phyloP scores from a whole-genome alignment of 2,888 invertebrate species.

The Halictus quadricinctus region DNA sequence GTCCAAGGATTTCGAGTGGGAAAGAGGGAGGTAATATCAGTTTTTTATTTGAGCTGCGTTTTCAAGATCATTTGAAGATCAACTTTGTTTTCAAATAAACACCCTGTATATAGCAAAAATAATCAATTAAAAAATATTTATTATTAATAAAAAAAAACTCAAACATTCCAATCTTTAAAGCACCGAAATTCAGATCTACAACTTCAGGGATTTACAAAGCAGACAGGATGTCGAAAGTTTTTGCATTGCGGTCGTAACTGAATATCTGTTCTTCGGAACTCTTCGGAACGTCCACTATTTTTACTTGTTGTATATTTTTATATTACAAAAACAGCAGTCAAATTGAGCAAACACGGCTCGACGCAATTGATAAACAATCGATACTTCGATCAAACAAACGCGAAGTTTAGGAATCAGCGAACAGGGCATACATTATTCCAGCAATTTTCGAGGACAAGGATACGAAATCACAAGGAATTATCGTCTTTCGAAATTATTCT shows the following conservation, averaged over 20 bases:
- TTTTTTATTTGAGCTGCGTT: too few species aligned
- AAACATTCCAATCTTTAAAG: neutral
- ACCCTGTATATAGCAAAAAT: neutral
- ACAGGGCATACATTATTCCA: neutral
- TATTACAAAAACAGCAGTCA: neutral
- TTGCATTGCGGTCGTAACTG: neutral
- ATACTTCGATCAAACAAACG: neutral
- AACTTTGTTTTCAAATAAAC: too few species aligned
- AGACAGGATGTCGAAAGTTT: neutral
- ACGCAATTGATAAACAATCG: neutral
- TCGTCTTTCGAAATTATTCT: neutral
- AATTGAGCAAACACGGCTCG: neutral
- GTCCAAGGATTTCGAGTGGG: too few species aligned
- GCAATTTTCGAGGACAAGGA: neutral
- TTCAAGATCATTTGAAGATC: too few species aligned
- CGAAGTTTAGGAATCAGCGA: neutral
- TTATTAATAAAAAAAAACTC: too few species aligned
- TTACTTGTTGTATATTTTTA: slow-evolving; percentile 4
- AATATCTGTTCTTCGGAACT: neutral
- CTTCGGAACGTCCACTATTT: neutral
- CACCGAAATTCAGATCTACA: neutral
- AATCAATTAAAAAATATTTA: neutral
- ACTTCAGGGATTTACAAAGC: neutral
- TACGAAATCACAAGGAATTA: neutral
- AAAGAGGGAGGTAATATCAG: too few species aligned